Evolutionary conservation across 2,797 vertebrate species (phyloP).

Genomic region (Glossophaga mutica): DNA sequence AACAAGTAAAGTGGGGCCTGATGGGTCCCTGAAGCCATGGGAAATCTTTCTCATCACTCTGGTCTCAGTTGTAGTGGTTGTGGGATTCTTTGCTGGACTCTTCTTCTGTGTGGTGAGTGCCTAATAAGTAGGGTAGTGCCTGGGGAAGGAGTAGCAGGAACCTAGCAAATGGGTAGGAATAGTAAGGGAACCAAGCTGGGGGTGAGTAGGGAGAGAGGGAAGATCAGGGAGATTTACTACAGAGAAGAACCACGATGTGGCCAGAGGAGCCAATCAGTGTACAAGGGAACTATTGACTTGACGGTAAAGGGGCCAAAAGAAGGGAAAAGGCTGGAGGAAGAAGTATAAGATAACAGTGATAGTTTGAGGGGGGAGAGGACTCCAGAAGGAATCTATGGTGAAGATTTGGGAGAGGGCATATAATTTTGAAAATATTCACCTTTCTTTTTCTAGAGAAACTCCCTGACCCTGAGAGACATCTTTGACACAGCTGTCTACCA

Average conservation of each 20-base stretch:
- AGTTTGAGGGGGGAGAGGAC: not conserved
- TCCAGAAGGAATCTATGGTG: not conserved
- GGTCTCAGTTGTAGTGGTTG: not conserved
- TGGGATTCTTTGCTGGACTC: constrained; percentile 27
- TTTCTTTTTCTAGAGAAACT: constrained; percentile 60
- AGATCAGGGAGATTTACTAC: not conserved
- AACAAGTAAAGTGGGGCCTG: not conserved
- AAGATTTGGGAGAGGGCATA: not conserved
- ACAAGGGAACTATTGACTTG: not conserved
- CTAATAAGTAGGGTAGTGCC: not conserved
- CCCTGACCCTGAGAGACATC: not conserved
- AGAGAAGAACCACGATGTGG: not conserved
- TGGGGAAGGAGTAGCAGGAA: not conserved
- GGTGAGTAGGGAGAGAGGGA: not conserved
- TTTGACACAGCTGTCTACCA: not conserved
- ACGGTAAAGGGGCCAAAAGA: not conserved
- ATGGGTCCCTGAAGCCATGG: constrained; percentile 33
- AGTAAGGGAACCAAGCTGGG: not conserved
- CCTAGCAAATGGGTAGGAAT: not conserved
- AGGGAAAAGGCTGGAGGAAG: not conserved
- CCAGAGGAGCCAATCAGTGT: not conserved
- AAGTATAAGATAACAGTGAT: not conserved
- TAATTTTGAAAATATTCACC: not conserved
- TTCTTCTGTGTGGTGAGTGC: constrained; percentile 54
- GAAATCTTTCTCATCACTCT: constrained; percentile 58